Evolutionary conservation across 2,113 vertebrate species (phyloP).

Genomic region (Onychostoma macrolepis): DNA sequence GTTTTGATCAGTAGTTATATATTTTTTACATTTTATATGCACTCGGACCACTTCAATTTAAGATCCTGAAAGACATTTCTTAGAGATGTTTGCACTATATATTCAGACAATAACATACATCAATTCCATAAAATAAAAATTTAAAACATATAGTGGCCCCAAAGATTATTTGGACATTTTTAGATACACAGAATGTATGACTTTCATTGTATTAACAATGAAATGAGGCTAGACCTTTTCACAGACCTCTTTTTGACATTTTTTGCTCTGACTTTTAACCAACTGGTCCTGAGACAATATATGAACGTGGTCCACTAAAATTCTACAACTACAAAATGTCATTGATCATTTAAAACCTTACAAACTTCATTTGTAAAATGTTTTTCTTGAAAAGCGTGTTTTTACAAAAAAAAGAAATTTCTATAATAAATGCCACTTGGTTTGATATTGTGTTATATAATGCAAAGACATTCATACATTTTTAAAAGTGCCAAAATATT

Average conservation of each 20-base stretch:
- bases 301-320: background rate
- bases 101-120: conserved; percentile 31
- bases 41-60: conserved; percentile 22
- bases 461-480: background rate
- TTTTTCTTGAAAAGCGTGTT: background rate
- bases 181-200: background rate
- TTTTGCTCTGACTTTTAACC: background rate
- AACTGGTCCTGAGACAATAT: background rate
- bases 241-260: background rate
- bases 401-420: background rate
- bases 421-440: background rate
- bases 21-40: conserved; percentile 17
- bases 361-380: background rate
- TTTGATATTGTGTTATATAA: background rate
- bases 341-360: background rate
- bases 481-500: background rate
- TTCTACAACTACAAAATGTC: no score
- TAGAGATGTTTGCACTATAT: conserved; percentile 21
- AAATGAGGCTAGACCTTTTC: background rate
- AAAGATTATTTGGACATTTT: conserved; percentile 3
- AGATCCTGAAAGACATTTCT: background rate
- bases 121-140: conserved; percentile 2
- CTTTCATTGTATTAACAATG: background rate
- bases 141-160: background rate
- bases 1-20: conserved; percentile 44